A percentile compares a stretch with the other conserved stretches of the same genome.
These are phyloP conservation scores for Uria aalge DNA, from an alignment of 2,113 vertebrate species.

Conservation along the genomic window DNA sequence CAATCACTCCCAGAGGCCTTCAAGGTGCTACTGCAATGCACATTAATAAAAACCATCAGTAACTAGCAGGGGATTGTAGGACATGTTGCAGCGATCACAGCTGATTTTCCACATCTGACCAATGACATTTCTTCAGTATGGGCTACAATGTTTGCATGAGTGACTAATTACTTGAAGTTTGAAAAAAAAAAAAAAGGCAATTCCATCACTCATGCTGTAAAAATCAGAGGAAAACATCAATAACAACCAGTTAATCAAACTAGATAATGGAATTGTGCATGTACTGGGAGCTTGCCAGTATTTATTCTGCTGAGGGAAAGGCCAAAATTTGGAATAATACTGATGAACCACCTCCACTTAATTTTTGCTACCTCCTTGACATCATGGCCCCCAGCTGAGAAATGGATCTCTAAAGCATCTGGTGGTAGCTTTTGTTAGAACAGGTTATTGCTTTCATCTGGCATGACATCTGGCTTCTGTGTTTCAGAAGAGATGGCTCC, in stretches of 20 bases:
- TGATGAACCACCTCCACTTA: neutral
- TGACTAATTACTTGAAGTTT: neutral
- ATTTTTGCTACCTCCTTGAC: neutral
- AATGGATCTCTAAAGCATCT: slow-evolving; percentile 6
- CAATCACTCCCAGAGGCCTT: neutral
- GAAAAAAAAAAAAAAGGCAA: neutral
- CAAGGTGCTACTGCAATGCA: neutral
- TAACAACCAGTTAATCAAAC: neutral
- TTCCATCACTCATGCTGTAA: neutral
- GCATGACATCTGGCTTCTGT: slow-evolving; percentile 30
- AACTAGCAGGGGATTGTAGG: neutral
- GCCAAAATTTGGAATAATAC: neutral
- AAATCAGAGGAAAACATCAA: neutral
- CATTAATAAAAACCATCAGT: neutral
- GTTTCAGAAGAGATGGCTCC: neutral
- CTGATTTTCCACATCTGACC: neutral
- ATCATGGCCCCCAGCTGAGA: neutral
- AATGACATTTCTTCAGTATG: neutral
- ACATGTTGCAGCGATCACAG: neutral
- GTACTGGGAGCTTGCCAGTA: neutral
- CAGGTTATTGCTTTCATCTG: slow-evolving; percentile 2
- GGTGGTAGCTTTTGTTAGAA: neutral
- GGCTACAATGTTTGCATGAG: neutral
- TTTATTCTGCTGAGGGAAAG: neutral
- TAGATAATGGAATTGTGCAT: neutral